phyloP scores from a whole-genome alignment of 1,140 invertebrate species.

The Aphaenogaster ashmeadi region DNA sequence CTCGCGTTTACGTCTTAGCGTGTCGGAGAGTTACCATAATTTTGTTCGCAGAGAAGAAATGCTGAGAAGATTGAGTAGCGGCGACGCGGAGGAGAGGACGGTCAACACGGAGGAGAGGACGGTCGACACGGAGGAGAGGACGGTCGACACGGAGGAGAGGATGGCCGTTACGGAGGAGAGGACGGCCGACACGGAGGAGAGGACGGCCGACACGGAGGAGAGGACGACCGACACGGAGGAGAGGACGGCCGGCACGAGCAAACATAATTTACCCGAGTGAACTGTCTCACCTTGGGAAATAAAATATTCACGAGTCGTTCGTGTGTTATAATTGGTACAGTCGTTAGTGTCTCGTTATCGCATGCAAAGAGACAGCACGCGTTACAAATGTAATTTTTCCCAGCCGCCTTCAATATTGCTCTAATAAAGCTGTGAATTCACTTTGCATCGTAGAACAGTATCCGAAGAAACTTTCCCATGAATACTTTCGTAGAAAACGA shows the following conservation, averaged over 20 bases:
- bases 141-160: too few relatives aligned
- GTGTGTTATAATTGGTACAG: conserved; percentile 30
- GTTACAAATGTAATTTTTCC: conserved; percentile 32
- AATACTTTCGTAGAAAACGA: conserved; percentile 42
- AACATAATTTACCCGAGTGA: conserved; percentile 43
- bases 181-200: too few relatives aligned
- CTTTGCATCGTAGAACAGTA: conserved; percentile 19
- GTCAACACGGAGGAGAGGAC: too few relatives aligned
- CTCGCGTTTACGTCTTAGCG: not conserved
- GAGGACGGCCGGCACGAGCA: conserved; percentile 1
- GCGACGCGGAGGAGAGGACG: not conserved
- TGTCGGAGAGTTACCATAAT: not conserved
- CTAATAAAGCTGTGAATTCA: conserved; percentile 34
- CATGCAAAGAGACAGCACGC: not conserved
- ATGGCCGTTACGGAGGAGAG: too few relatives aligned
- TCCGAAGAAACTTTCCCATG: not conserved
- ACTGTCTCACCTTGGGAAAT: conserved; percentile 12
- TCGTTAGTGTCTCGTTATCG: conserved; percentile 38
- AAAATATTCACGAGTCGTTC: conserved; percentile 16
- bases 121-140: too few relatives aligned
- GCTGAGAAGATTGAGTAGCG: not conserved
- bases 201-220: not conserved
- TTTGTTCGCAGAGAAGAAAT: not conserved
- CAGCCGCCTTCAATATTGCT: conserved; percentile 17
- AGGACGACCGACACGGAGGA: conserved; percentile 1